These are phyloP conservation scores for Leucoraja ocellata DNA, from an alignment of 2,797 vertebrate species.

Conservation along the genomic window DNA sequence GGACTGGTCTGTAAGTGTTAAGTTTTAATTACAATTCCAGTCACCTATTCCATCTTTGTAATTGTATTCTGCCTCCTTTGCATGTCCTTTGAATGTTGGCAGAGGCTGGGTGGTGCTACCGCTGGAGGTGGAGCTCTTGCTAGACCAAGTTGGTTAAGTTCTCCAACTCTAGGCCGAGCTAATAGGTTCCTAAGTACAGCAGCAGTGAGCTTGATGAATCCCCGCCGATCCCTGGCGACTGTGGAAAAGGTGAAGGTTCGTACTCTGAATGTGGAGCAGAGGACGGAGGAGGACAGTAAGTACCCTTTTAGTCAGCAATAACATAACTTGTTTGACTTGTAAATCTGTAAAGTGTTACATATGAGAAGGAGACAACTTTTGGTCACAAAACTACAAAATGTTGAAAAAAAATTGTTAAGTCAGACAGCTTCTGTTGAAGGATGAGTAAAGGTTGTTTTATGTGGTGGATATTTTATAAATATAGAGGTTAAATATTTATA, in stretches of 20 bases:
- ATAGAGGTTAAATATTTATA: not conserved
- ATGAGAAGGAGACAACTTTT: not conserved
- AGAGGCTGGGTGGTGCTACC: slow-evolving; percentile 76
- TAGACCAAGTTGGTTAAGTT: slow-evolving; percentile 88
- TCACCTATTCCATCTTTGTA: not conserved
- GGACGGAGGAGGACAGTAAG: slow-evolving; percentile 93
- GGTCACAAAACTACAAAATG: not conserved
- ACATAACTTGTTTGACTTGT: not conserved
- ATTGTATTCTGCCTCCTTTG: not conserved
- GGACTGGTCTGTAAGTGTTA: not conserved
- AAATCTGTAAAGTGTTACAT: not conserved
- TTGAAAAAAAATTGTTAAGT: not conserved
- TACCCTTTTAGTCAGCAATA: slow-evolving; percentile 43
- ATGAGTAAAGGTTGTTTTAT: not conserved
- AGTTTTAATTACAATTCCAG: not conserved
- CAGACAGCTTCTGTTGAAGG: not conserved
- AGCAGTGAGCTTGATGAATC: slow-evolving; percentile 89
- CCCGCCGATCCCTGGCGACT: slow-evolving; percentile 71
- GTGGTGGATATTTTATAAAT: not conserved
- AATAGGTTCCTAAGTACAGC: slow-evolving; percentile 93
- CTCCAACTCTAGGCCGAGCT: slow-evolving; percentile 85
- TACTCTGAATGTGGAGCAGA: slow-evolving; percentile 76
- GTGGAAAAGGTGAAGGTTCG: slow-evolving; percentile 91
- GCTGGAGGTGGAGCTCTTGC: slow-evolving; percentile 79
- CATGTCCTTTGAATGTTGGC: slow-evolving; percentile 11